A percentile compares a stretch with the other conserved stretches of the same genome.
These are phyloP conservation scores for Zosterops japonicus DNA, from an alignment of 2,113 vertebrate genomes.

Conservation along the genomic window DNA sequence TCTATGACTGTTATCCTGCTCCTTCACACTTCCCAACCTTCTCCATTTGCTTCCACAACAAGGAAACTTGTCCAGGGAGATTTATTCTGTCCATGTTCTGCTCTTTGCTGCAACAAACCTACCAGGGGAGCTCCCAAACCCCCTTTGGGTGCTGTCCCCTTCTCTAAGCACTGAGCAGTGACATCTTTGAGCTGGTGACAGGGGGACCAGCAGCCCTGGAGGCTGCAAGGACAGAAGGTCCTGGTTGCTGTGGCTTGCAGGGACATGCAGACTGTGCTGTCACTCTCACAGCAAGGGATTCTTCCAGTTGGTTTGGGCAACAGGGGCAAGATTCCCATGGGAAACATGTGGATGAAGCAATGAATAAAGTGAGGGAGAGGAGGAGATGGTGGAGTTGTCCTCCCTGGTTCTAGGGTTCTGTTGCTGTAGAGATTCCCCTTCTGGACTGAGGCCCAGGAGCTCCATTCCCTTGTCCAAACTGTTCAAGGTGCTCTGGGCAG, in stretches of 20 bases:
- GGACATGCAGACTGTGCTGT: background rate
- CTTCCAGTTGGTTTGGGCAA: background rate
- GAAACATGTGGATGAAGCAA: background rate
- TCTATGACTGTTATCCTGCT: background rate
- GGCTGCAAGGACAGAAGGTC: background rate
- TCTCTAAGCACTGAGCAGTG: background rate
- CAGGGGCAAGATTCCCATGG: background rate
- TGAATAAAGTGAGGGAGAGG: background rate
- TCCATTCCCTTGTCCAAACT: background rate
- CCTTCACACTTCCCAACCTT: background rate
- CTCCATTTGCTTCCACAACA: background rate
- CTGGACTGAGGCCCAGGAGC: background rate
- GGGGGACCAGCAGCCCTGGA: background rate
- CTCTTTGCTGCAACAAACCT: background rate
- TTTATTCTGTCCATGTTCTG: background rate
- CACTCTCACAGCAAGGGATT: background rate
- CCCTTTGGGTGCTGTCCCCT: background rate
- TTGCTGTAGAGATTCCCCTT: background rate
- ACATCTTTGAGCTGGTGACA: conserved; percentile 13
- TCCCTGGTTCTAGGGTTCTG: background rate
- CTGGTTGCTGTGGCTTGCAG: background rate
- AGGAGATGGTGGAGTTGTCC: background rate
- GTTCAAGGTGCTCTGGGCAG: background rate
- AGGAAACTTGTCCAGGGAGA: background rate
- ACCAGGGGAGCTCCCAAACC: background rate